A percentile compares a stretch with the other conserved stretches of the same genome.
Evolutionary conservation across 1,140 invertebrate species (phyloP).

Genomic region (Sitophilus oryzae): DNA sequence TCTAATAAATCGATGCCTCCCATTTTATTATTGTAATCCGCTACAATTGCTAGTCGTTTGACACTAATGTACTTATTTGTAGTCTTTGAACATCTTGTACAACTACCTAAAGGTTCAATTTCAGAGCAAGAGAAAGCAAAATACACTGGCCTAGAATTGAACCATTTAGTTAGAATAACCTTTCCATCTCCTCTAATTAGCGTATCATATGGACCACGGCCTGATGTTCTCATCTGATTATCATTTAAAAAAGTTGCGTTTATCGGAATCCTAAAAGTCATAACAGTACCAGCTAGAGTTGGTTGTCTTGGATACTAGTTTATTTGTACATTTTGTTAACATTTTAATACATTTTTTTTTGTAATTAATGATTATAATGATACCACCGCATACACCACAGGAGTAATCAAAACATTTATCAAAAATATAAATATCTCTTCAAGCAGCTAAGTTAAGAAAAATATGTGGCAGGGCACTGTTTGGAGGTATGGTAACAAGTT

Average conservation of each 20-base stretch:
- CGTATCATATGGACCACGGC: constrained; percentile 13
- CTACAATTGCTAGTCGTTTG: constrained; percentile 8
- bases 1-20: constrained; percentile 12
- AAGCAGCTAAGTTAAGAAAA: too few species aligned
- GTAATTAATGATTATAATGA: too few species aligned
- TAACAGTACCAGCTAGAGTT: constrained; percentile 18
- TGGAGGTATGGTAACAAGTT: too few species aligned
- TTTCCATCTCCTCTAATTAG: constrained; percentile 14
- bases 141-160: constrained; percentile 6
- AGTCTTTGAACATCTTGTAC: constrained; percentile 8
- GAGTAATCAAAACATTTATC: too few species aligned
- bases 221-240: constrained; percentile 14
- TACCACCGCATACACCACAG: too few species aligned
- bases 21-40: constrained; percentile 12
- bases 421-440: too few species aligned
- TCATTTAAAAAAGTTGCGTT: constrained; percentile 8
- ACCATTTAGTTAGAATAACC: constrained; percentile 12
- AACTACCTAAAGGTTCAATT: constrained; percentile 3
- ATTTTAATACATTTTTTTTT: too few species aligned
- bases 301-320: too few species aligned
- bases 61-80: constrained; percentile 3
- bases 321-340: too few species aligned
- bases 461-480: too few species aligned
- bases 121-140: constrained; percentile 8
- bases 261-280: constrained; percentile 14